Base-by-base conservation (phyloP, 1,140 invertebrate species). In the Theocolax elegans region DNA sequence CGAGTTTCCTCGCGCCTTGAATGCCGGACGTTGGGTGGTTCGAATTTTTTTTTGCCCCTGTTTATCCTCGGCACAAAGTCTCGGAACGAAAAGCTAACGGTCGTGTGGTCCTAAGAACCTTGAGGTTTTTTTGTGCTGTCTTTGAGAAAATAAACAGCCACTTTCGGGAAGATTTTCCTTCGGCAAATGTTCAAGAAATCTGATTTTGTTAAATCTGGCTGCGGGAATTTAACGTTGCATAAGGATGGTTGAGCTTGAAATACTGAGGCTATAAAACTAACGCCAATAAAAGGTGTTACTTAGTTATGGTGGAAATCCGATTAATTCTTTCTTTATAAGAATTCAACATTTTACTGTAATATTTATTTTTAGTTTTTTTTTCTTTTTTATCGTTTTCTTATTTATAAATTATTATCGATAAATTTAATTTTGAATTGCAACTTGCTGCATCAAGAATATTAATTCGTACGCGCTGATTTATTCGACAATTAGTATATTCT, bases 11-110 rank as follows among this genome's bases (percentile, higher is more conserved):
- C 4, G 38, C 17, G 3, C 31, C 19, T 23, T 7, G 1, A 10
- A 23, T 66, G 15, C 12, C 12, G 31, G 51, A 9, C n/a, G 35
- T 31, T 29, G 19, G 21, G n/a, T n/a, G 40, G 23, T 12, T 25
- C 12, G 38, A 35, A 48, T 0, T 17, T 54, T 70, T 64, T 60
- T 64, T 70, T 64, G 10, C 27, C n/a, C n/a, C n/a, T 64, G 60
- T 70, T 70, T 70, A 56, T 27, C 59, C 67, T 58, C 54, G 56
- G 59, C 38, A 51, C 19, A 63, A 54, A 62, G 67, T 69, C 67
- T 60, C 23, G 58, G 58, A 54, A 69, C 44, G 10, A 64, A 58
- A 64, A 12, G n/a, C 8, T 64, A 70, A 64, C 67, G 60, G 60
- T 70, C 42, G n/a, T 64, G 67, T 53, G 67, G 67, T 49, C 59